Base-by-base conservation (phyloP, 2,888 invertebrate species). In the Cheilosia urbana region DNA sequence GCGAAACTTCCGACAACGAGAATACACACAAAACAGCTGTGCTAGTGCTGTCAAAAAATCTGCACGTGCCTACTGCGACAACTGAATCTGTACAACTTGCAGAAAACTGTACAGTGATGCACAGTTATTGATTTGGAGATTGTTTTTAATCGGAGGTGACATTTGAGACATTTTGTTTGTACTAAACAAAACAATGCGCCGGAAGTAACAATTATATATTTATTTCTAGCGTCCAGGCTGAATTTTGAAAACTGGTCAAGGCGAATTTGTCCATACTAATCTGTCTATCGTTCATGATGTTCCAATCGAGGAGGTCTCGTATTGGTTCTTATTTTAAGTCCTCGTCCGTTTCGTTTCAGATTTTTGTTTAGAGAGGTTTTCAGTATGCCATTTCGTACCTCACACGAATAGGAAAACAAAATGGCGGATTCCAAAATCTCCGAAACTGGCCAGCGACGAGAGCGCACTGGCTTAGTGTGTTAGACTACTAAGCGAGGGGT, bases 1-100 rank as follows among this genome's bases (percentile, higher is more conserved):
- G 9, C n/a, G 21, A n/a, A n/a, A 42, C 40, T 7, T 21, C 27
- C 21, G 19, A 40, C 42, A 19, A 15, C 34, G 21, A 19, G 11
- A 27, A 76, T 9, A 53, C 62, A 62, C 73, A 66, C 60, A 53
- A 57, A 66, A 60, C 79, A 80, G 60, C 79, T 80, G 79, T 55
- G 34, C 53, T 78, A 69, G 79, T 55, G 34, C 53, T 78, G 78
- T 78, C 69, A 71, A 47, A 53, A 34, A 24, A n/a, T 47, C 19
- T 15, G 51, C 60, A 53, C 34, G 21, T 37, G 58, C 30, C 45
- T 45, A 7, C 45, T 45, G 45, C 24, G 30, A 17, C 7, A 17
- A 27, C 17, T 7, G 15, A 11, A 45, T 24, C 24, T 15, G 21
- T 42, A 42, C n/a, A n/a, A 17, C 2, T 49, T 47, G 15, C 7